Percentiles rank a stretch among this genome's conserved stretches.
phyloP scores from a whole-genome alignment of 2,888 invertebrate genomes.

The Melanostoma scalare region DNA sequence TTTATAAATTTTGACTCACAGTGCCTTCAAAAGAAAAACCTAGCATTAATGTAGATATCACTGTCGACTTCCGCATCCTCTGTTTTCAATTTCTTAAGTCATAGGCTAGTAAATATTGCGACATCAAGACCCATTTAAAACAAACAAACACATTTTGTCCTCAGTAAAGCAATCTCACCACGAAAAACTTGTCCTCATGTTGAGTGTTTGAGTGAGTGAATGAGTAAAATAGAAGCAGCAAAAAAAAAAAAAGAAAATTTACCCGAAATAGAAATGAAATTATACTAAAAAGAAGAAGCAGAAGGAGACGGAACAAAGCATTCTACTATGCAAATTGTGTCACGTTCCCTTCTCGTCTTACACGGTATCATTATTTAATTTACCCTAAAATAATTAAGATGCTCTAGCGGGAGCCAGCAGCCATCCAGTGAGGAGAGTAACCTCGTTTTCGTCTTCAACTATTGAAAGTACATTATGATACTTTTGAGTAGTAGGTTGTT shows the following conservation, averaged over 20 bases:
- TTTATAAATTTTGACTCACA: no score
- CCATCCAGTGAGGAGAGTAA: conserved; percentile 38
- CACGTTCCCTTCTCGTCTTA: conserved; percentile 74
- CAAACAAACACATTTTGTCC: conserved; percentile 68
- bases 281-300: conserved; percentile 14
- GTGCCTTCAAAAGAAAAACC: no score
- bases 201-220: conserved; percentile 48
- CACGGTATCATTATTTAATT: conserved; percentile 82
- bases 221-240: conserved; percentile 5
- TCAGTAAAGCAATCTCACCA: conserved; percentile 56
- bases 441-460: conserved; percentile 40
- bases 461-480: conserved; percentile 43
- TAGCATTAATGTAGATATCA: no score
- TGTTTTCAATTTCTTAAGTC: no score
- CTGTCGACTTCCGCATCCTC: no score
- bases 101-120: conserved; percentile 33
- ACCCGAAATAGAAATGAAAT: conserved; percentile 25
- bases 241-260: conserved; percentile 3
- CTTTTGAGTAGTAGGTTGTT: conserved; percentile 35
- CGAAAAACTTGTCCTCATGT: conserved; percentile 61
- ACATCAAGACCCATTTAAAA: conserved; percentile 64
- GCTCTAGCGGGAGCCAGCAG: conserved; percentile 63
- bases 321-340: conserved; percentile 72
- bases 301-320: conserved; percentile 32
- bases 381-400: conserved; percentile 82